These are phyloP conservation scores for Acholoe squamosa DNA, from an alignment of 2,888 invertebrate genomes.

Conservation along the genomic window DNA sequence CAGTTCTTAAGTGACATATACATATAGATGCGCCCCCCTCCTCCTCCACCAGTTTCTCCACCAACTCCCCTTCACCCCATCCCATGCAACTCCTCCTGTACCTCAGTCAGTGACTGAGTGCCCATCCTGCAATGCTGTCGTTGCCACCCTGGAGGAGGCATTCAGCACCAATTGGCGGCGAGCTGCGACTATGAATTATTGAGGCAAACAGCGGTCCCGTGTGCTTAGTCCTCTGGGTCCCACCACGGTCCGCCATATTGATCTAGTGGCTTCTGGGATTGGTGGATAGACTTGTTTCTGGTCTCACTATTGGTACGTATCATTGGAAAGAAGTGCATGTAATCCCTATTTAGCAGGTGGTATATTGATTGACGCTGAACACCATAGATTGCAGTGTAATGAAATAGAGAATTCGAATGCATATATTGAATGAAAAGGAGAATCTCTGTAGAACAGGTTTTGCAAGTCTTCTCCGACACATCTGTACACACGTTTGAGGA, in stretches of 20 bases:
- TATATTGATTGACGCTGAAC: too few species aligned
- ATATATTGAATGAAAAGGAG: too few species aligned
- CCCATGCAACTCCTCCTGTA: not conserved
- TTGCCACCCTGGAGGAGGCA: constrained; percentile 21
- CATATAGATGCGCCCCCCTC: constrained; percentile 15
- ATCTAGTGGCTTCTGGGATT: constrained; percentile 32
- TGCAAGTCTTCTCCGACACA: too few species aligned
- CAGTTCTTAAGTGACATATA: not conserved
- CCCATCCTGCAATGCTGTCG: constrained; percentile 12
- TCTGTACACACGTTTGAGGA: too few species aligned
- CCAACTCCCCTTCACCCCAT: not conserved
- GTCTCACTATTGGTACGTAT: too few species aligned
- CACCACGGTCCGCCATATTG: constrained; percentile 9
- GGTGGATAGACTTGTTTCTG: not conserved
- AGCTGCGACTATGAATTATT: constrained; percentile 49
- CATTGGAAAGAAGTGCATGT: too few species aligned
- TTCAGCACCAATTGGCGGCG: constrained; percentile 37
- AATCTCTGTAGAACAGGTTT: too few species aligned
- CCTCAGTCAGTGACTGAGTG: not conserved
- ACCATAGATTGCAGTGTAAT: too few species aligned
- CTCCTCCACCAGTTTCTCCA: not conserved
- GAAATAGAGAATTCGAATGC: too few species aligned
- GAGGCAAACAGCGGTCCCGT: constrained; percentile 22
- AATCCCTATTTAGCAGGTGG: too few species aligned
- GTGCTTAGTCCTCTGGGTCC: constrained; percentile 11